These are phyloP conservation scores for Tokudaia muenninki DNA, from an alignment of 2,797 vertebrate genomes.

Conservation along the genomic window DNA sequence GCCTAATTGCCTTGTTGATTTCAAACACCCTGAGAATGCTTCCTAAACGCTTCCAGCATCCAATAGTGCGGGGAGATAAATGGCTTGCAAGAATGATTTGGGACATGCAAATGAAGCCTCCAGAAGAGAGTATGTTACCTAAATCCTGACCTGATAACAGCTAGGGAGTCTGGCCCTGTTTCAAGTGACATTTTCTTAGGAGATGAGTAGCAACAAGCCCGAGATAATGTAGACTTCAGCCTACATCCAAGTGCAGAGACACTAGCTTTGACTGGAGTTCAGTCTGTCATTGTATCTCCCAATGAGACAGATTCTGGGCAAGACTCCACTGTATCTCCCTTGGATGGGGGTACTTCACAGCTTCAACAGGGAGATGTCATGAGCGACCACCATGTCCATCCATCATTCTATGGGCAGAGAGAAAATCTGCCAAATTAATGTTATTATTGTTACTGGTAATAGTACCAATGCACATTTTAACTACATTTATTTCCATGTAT, in stretches of 20 bases:
- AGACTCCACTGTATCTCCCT: background rate
- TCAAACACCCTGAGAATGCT: slow-evolving; percentile 80
- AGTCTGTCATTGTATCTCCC: slow-evolving; percentile 63
- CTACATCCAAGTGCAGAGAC: slow-evolving; percentile 70
- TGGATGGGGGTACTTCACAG: background rate
- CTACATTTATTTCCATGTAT: background rate
- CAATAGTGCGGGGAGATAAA: slow-evolving; percentile 33
- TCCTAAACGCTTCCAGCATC: slow-evolving; percentile 74
- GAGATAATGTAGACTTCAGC: slow-evolving; percentile 77
- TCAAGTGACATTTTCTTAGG: slow-evolving; percentile 77
- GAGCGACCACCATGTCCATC: background rate
- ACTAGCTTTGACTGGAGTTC: slow-evolving; percentile 75
- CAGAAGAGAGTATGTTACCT: background rate
- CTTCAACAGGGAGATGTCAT: background rate
- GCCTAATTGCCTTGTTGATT: slow-evolving; percentile 86
- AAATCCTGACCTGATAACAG: background rate
- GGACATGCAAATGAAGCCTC: slow-evolving; percentile 53
- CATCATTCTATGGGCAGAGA: accelerated
- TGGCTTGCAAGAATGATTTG: slow-evolving; percentile 57
- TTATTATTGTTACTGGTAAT: background rate
- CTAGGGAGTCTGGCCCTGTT: slow-evolving; percentile 69
- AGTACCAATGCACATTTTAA: background rate
- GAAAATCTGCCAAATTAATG: background rate
- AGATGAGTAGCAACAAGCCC: slow-evolving; percentile 49
- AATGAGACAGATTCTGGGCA: background rate